A percentile compares a stretch with the other conserved stretches of the same genome.
Conservation (phyloP, 2,888 invertebrate species). For the Trimorus sp. region DNA sequence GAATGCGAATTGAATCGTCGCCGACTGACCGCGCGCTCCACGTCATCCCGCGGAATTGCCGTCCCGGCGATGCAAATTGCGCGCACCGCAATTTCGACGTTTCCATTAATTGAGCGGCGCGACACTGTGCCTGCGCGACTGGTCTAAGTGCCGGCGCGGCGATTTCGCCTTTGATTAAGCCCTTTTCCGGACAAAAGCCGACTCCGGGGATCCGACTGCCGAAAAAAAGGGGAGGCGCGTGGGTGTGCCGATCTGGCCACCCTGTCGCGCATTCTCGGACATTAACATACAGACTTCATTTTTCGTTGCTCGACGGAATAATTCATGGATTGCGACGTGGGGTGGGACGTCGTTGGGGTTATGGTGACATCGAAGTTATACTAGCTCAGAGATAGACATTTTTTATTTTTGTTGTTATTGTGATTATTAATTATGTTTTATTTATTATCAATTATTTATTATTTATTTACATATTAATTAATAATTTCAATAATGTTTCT, state of each 20-base stretch:
- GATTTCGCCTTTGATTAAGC: neutral
- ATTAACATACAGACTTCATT: slow-evolving; percentile 44
- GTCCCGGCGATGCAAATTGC: slow-evolving; percentile 71
- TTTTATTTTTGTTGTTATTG: too few species aligned
- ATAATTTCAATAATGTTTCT: too few species aligned
- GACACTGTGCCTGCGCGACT: slow-evolving; percentile 21
- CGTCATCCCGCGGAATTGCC: slow-evolving; percentile 67
- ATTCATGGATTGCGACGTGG: too few species aligned
- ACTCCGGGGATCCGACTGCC: slow-evolving; percentile 21
- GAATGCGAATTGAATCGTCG: slow-evolving; percentile 65
- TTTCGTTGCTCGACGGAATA: too few species aligned
- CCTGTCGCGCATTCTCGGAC: slow-evolving; percentile 23
- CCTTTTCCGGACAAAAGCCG: neutral
- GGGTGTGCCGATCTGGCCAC: slow-evolving; percentile 58
- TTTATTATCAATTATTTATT: too few species aligned
- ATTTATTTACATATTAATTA: too few species aligned
- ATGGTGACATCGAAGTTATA: too few species aligned
- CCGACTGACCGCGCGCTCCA: slow-evolving; percentile 43
- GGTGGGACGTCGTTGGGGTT: too few species aligned
- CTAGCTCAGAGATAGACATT: too few species aligned
- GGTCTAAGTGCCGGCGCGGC: too few species aligned
- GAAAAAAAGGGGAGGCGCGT: slow-evolving; percentile 60
- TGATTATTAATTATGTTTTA: too few species aligned
- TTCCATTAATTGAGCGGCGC: slow-evolving; percentile 34
- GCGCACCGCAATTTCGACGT: slow-evolving; percentile 43